Conservation (phyloP, 2,113 vertebrate species). For the Silurus asotus region DNA sequence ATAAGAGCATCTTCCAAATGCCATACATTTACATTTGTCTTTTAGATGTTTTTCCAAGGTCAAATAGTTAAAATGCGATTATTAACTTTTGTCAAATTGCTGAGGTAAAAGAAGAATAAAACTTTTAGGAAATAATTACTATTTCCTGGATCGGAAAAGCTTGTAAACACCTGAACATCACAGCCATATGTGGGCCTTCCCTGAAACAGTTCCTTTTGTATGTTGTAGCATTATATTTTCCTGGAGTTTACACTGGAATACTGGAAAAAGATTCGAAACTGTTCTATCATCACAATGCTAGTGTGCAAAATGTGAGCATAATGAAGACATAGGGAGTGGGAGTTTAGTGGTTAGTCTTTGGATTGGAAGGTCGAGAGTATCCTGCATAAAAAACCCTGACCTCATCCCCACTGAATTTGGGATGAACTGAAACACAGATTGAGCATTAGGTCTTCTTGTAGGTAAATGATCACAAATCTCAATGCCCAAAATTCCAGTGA, state of each 20-base stretch:
- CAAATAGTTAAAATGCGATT: neutral
- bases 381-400: neutral
- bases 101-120: neutral
- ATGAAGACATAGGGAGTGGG: neutral
- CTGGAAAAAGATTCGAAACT: neutral
- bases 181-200: neutral
- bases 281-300: neutral
- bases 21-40: neutral
- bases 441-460: neutral
- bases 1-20: too few species aligned
- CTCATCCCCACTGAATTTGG: neutral
- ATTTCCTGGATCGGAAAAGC: neutral
- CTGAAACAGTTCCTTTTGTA: neutral
- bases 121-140: neutral
- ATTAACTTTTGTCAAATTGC: neutral
- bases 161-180: neutral
- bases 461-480: neutral
- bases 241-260: neutral
- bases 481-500: neutral
- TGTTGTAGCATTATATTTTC: neutral
- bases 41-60: neutral
- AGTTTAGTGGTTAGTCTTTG: neutral
- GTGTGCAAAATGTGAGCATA: neutral
- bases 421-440: neutral
- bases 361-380: neutral